These are phyloP conservation scores for Rhabditophanes sp. DNA, from an alignment of 2,888 invertebrate species.

Conservation along the genomic window DNA sequence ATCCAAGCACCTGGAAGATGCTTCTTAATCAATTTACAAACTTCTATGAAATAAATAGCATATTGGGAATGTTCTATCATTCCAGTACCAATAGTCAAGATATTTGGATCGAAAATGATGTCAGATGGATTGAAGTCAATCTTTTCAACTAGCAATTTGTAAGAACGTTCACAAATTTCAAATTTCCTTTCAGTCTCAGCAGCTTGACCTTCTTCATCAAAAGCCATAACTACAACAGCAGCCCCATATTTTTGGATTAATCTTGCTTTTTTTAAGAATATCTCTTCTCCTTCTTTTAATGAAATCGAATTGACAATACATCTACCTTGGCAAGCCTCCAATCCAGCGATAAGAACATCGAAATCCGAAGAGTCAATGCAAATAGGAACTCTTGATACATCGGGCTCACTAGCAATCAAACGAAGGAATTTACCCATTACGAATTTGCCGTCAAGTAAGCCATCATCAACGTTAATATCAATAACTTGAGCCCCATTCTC, in stretches of 20 bases:
- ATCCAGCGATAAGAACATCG: constrained; percentile 51
- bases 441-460: constrained; percentile 50
- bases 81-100: constrained; percentile 53
- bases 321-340: constrained; percentile 51
- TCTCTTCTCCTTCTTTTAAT: constrained; percentile 52
- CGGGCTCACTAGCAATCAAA: constrained; percentile 51
- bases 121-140: constrained; percentile 51
- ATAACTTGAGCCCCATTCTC: constrained; percentile 53
- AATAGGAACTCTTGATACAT: constrained; percentile 52
- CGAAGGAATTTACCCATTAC: constrained; percentile 52
- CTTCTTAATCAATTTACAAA: constrained; percentile 49
- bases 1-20: constrained; percentile 49
- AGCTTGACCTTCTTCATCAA: constrained; percentile 53
- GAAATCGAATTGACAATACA: constrained; percentile 53
- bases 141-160: constrained; percentile 48
- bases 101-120: constrained; percentile 54
- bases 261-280: constrained; percentile 49
- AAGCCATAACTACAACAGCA: constrained; percentile 53
- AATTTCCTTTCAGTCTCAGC: constrained; percentile 49
- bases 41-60: constrained; percentile 51
- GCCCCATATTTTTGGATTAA: constrained; percentile 50
- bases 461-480: constrained; percentile 54
- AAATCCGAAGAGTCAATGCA: constrained; percentile 54
- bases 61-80: constrained; percentile 53
- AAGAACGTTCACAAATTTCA: constrained; percentile 51